phyloP scores from a whole-genome alignment of 2,113 vertebrate genomes.

The Zapornia atra region DNA sequence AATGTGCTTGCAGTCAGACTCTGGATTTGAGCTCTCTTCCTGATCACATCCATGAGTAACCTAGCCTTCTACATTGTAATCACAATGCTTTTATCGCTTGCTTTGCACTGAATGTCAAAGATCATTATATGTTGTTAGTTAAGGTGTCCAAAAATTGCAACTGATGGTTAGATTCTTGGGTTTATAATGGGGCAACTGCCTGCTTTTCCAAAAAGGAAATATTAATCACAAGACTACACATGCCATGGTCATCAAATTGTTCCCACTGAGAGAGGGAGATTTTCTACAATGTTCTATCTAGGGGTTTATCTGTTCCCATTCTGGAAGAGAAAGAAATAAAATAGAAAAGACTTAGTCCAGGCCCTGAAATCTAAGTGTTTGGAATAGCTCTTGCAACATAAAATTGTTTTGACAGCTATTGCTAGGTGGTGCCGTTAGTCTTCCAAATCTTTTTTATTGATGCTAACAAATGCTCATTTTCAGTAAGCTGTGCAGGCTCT shows the following conservation, averaged over 20 bases:
- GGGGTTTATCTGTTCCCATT: neutral
- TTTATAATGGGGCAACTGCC: neutral
- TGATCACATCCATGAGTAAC: no score
- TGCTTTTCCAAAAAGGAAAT: neutral
- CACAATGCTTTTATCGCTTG: no score
- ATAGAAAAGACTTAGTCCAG: neutral
- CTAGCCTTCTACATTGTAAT: no score
- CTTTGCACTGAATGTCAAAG: no score
- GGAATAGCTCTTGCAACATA: neutral
- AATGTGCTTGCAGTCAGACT: no score
- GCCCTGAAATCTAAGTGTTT: neutral
- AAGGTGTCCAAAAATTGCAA: neutral
- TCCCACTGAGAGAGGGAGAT: neutral
- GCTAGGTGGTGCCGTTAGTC: neutral
- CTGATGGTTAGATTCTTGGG: neutral
- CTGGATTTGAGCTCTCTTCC: no score
- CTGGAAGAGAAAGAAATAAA: neutral
- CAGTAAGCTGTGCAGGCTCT: accelerated
- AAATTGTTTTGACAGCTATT: neutral
- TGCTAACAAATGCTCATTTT: neutral
- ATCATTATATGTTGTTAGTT: neutral
- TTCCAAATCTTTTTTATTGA: neutral
- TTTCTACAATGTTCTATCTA: neutral
- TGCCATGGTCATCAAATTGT: neutral
- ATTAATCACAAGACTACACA: neutral